phyloP scores from a whole-genome alignment of 1,140 invertebrate genomes.

The Streblospio benedicti region DNA sequence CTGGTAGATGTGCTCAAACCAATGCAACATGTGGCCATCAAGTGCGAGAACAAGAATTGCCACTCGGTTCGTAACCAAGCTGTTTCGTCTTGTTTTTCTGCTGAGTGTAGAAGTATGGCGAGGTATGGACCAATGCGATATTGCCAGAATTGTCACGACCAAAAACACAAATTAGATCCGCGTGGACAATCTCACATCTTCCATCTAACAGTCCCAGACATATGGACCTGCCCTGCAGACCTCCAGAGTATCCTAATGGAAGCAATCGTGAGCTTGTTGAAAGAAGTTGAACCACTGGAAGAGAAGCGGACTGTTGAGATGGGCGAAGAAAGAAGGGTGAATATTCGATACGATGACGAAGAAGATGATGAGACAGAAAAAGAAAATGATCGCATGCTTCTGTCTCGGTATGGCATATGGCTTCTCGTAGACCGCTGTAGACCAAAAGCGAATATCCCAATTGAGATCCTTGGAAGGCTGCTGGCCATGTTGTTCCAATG shows the following conservation, averaged over 20 bases:
- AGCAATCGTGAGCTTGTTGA: slow-evolving; percentile 69
- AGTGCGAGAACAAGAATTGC: slow-evolving; percentile 98
- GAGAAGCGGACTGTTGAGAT: slow-evolving; percentile 42
- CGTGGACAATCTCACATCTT: slow-evolving; percentile 75
- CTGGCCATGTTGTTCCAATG: slow-evolving; percentile 96
- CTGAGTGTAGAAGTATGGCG: slow-evolving; percentile 92
- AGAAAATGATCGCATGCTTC: slow-evolving; percentile 49
- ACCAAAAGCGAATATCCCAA: slow-evolving; percentile 66
- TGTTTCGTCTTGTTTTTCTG: slow-evolving; percentile 90
- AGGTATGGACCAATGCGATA: slow-evolving; percentile 89
- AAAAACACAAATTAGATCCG: slow-evolving; percentile 73
- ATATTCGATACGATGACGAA: slow-evolving; percentile 29
- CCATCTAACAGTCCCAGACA: slow-evolving; percentile 72
- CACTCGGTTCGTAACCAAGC: slow-evolving; percentile 84
- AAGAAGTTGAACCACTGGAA: slow-evolving; percentile 43
- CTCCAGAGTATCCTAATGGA: slow-evolving; percentile 90
- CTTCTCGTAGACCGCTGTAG: slow-evolving; percentile 86
- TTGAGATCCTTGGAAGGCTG: slow-evolving; percentile 78
- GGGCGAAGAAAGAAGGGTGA: slow-evolving; percentile 41
- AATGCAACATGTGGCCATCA: slow-evolving; percentile 84
- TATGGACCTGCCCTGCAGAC: slow-evolving; percentile 69
- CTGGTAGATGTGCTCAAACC: slow-evolving; percentile 86
- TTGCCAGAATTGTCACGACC: slow-evolving; percentile 58
- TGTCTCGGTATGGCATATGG: slow-evolving; percentile 95
- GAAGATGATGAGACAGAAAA: slow-evolving; percentile 37